Evolutionary conservation across 2,797 vertebrate species (phyloP).

Genomic region (Anguilla marmorata): DNA sequence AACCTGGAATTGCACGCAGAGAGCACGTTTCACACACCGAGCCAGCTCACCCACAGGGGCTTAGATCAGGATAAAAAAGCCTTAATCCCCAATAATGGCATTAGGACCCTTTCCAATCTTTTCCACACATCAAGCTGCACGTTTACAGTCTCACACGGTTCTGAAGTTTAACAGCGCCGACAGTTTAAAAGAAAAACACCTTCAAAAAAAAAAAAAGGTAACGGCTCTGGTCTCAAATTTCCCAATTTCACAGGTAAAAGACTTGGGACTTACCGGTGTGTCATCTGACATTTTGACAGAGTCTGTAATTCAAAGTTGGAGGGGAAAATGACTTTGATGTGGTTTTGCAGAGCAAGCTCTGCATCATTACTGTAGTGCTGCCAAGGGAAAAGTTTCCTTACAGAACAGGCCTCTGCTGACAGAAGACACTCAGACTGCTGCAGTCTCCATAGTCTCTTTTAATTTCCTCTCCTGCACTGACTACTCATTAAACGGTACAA

Average conservation of each 20-base stretch:
- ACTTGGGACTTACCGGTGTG: neutral
- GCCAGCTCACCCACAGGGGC: neutral
- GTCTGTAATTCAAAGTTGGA: neutral
- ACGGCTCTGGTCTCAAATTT: neutral
- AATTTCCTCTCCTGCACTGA: neutral
- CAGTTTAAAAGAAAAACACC: neutral
- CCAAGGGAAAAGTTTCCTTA: neutral
- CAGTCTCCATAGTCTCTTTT: neutral
- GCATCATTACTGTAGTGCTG: neutral
- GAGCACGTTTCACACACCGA: conserved; percentile 15
- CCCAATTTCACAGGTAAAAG: neutral
- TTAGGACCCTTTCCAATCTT: conserved; percentile 26
- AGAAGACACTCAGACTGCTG: neutral
- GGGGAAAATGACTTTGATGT: neutral
- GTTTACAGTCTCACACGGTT: neutral
- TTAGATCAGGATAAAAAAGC: conserved; percentile 15
- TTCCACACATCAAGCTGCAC: neutral
- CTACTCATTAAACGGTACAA: neutral
- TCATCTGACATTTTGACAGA: neutral
- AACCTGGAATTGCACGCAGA: conserved; percentile 71
- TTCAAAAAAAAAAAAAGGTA: neutral
- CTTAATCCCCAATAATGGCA: conserved; percentile 26
- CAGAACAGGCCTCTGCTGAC: neutral
- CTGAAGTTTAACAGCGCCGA: neutral
- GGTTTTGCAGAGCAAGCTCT: neutral